These are phyloP conservation scores for Automeris io DNA, from an alignment of 2,888 invertebrate species.

Conservation along the genomic window DNA sequence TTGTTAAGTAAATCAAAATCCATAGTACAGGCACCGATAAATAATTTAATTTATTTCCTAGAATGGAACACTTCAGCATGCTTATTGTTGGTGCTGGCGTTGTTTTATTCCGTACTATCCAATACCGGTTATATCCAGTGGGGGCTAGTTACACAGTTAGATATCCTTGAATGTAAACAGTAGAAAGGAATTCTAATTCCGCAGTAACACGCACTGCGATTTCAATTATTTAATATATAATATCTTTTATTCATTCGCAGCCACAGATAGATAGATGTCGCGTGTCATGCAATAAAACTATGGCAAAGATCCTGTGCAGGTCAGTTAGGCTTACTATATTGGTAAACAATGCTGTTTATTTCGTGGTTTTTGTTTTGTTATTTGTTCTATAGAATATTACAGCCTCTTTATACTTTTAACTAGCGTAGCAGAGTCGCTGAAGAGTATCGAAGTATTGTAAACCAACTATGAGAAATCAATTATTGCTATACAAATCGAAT, in stretches of 20 bases:
- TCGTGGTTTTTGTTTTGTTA: slow-evolving; percentile 12
- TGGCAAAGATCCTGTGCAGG: no score
- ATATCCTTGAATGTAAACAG: slow-evolving; percentile 43
- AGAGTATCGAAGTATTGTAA: no score
- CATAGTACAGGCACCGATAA: no score
- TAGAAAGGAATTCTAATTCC: slow-evolving; percentile 28
- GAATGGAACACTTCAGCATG: not conserved
- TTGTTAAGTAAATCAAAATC: no score
- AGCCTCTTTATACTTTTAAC: no score
- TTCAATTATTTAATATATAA: slow-evolving; percentile 2
- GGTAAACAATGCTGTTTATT: no score
- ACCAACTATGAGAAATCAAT: no score
- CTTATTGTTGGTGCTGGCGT: not conserved
- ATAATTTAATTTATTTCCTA: not conserved
- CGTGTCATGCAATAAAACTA: no score
- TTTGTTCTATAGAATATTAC: not conserved
- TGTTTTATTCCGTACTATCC: slow-evolving; percentile 8
- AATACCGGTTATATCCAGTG: slow-evolving; percentile 15
- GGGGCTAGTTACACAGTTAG: not conserved
- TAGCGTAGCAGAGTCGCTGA: no score
- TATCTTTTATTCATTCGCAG: not conserved
- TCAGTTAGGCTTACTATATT: no score
- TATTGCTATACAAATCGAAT: no score
- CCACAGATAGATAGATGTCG: no score
- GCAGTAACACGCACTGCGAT: slow-evolving; percentile 16